A percentile compares a stretch with the other conserved stretches of the same genome.
Evolutionary conservation across 2,888 invertebrate genomes (phyloP).

Genomic region (Arrhopalites spinosus): DNA sequence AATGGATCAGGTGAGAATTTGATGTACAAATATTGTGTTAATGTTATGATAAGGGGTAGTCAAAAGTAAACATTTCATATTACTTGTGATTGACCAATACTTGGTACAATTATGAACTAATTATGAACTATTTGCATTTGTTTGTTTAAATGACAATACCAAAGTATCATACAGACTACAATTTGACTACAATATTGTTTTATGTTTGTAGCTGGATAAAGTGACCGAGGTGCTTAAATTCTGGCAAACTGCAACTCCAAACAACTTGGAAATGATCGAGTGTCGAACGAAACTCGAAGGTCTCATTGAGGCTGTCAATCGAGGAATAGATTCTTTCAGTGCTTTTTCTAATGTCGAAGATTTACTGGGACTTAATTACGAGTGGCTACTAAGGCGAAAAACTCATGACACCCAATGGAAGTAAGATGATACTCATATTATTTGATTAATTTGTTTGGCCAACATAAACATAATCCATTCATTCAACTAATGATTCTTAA

Average conservation of each 20-base stretch:
- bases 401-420: constrained; percentile 50
- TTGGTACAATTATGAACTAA: neutral
- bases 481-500: neutral
- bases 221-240: constrained; percentile 48
- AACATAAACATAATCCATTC: neutral
- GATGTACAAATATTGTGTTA: too few relatives aligned
- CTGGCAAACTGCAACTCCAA: constrained; percentile 50
- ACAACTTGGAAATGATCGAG: constrained; percentile 53
- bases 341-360: constrained; percentile 55
- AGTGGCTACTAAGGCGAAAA: constrained; percentile 48
- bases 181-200: neutral
- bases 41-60: too few relatives aligned
- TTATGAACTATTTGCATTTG: neutral
- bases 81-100: neutral
- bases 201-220: constrained; percentile 46
- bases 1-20: constrained; percentile 47
- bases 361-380: constrained; percentile 45
- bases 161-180: neutral
- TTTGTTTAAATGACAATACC: neutral
- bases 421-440: constrained; percentile 32
- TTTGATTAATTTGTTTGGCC: neutral
- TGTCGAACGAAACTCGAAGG: constrained; percentile 51
- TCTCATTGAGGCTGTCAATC: constrained; percentile 50
- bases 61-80: too few relatives aligned
- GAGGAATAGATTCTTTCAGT: constrained; percentile 50